phyloP scores from a whole-genome alignment of 2,113 vertebrate species.

The Hippoglossus stenolepis region DNA sequence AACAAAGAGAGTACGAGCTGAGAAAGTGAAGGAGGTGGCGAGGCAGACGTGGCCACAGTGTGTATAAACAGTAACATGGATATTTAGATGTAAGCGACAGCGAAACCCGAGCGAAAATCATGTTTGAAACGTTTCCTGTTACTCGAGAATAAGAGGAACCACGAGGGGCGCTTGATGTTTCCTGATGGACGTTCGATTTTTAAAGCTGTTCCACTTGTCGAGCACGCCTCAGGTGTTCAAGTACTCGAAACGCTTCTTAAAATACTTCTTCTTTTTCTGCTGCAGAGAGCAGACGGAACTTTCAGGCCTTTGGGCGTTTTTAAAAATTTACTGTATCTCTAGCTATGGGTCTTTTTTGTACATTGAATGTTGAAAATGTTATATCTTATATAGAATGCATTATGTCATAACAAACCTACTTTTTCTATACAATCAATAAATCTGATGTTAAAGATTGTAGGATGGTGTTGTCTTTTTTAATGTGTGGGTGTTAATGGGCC shows the following conservation, averaged over 20 bases:
- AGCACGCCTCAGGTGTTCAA: constrained; percentile 46
- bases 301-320: constrained; percentile 77
- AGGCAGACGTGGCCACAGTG: constrained; percentile 21
- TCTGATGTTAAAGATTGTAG: constrained; percentile 74
- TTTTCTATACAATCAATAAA: constrained; percentile 90
- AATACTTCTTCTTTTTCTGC: constrained; percentile 32
- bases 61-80: constrained; percentile 38
- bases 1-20: constrained; percentile 1
- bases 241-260: constrained; percentile 31
- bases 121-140: constrained; percentile 48
- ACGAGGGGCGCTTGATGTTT: constrained; percentile 41
- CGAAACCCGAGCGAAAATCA: constrained; percentile 38
- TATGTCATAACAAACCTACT: constrained; percentile 87
- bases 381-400: constrained; percentile 89
- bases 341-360: constrained; percentile 83
- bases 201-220: constrained; percentile 50
- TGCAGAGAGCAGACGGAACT: constrained; percentile 53
- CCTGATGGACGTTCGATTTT: constrained; percentile 46
- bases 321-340: constrained; percentile 81
- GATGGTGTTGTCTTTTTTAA: not conserved
- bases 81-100: constrained; percentile 29
- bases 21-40: not conserved
- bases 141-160: constrained; percentile 18
- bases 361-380: constrained; percentile 87
- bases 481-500: not conserved